Evolutionary conservation across 2,888 invertebrate genomes (phyloP), one percentile per base, ranked within the genome.

Genomic region (Xestia xanthographa): DNA sequence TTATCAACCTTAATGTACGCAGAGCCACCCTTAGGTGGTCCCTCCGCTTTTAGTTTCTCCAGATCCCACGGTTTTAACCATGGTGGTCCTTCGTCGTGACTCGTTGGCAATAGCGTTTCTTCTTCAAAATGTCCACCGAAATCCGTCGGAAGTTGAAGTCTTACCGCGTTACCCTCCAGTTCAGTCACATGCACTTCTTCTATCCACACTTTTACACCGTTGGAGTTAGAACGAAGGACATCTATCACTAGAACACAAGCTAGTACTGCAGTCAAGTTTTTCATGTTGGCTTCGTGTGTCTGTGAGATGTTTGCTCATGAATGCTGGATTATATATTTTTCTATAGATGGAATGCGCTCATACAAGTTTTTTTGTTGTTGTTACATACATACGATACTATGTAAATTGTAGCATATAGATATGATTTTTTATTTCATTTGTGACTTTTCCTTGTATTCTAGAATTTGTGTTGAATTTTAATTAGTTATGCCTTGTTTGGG

Each of bases 361-460:
- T 20, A 34, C 17, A 63, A n/a, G n/a, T 41, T 60, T 9, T 22
- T 72, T 71, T 56, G 14, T 26, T 56, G 14, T 62, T 38, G 2
- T 38, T n/a, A 38, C n/a, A n/a, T 38, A 5, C 12, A 38, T 22
- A 62, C 22, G 38, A 38, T 12, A 38, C 26, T 56, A 29, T 17
- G n/a, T n/a, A 38, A 41, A n/a, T 22, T 62, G 62, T 38, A 14
- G 62, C 38, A 62, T 38, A 1, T 34, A 22, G 5, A 12, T n/a
- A 12, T 62, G 12, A 14, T n/a, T 22, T 60, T n/a, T n/a, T n/a
- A 62, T 6, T 38, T n/a, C 1, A 22, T 6, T 41, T n/a, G n/a
- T 62, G 62, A 38, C 38, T 38, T 62, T 62, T 41, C 62, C 62
- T 62, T n/a, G 58, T 58, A 58, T 58, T 17, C 17, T 58, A 17